phyloP scores from a whole-genome alignment of 1,140 invertebrate genomes.

The Olivierus martensii region DNA sequence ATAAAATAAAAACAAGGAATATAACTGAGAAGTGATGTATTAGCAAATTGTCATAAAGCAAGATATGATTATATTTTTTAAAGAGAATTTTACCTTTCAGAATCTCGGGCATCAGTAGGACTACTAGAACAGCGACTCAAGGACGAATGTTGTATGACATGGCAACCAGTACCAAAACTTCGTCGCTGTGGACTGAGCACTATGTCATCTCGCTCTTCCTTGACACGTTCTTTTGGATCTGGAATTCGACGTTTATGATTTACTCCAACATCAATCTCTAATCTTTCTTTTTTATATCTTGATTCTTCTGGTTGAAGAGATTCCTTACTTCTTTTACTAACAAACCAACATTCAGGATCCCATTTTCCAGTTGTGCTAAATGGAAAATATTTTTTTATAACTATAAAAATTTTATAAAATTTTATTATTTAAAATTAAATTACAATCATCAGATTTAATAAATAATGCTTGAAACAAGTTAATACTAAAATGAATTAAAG shows the following conservation, averaged over 20 bases:
- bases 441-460: neutral
- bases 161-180: slow-evolving; percentile 68
- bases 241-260: slow-evolving; percentile 10
- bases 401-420: slow-evolving; percentile 5
- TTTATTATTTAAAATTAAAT: slow-evolving; percentile 7
- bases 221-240: slow-evolving; percentile 56
- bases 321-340: slow-evolving; percentile 37
- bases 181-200: slow-evolving; percentile 64
- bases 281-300: slow-evolving; percentile 23
- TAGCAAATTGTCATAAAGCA: no score
- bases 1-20: no score
- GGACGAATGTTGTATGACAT: slow-evolving; percentile 34
- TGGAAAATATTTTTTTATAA: slow-evolving; percentile 7
- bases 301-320: slow-evolving; percentile 43
- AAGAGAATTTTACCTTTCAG: slow-evolving; percentile 13
- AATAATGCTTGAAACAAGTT: no score
- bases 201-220: slow-evolving; percentile 67
- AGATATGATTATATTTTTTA: no score
- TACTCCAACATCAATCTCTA: slow-evolving; percentile 30
- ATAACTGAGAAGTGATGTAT: no score
- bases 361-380: slow-evolving; percentile 39
- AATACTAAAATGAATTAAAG: no score
- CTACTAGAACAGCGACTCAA: slow-evolving; percentile 19
- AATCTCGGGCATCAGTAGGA: slow-evolving; percentile 21
- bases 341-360: slow-evolving; percentile 46